phyloP scores from a whole-genome alignment of 2,797 vertebrate genomes.

The Hirundo rustica region DNA sequence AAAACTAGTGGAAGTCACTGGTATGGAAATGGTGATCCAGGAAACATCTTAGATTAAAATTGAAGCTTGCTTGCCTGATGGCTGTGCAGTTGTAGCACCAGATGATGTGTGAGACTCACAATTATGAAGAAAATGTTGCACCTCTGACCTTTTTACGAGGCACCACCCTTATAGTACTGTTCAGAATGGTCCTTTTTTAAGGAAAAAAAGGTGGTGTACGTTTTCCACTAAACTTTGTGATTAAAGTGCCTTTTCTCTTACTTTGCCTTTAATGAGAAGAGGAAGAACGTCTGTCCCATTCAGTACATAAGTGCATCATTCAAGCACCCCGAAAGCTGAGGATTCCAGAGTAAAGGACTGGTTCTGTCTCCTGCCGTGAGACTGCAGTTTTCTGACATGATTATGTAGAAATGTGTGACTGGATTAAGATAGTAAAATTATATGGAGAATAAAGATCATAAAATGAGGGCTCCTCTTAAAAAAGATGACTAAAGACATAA shows the following conservation, averaged over 20 bases:
- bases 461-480: neutral
- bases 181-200: neutral
- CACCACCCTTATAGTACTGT: neutral
- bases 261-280: neutral
- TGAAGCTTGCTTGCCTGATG: neutral
- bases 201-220: neutral
- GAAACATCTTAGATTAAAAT: neutral
- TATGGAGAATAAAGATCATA: neutral
- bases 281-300: neutral
- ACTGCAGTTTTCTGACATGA: neutral
- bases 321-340: neutral
- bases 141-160: neutral
- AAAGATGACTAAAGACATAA: neutral
- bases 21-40: neutral
- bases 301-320: accelerated
- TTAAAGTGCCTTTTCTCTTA: neutral
- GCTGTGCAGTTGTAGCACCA: neutral
- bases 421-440: neutral
- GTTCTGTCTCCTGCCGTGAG: neutral
- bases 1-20: neutral
- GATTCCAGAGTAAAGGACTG: neutral
- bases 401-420: neutral
- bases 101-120: neutral
- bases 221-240: neutral
- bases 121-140: neutral